Evolutionary conservation across 2,888 invertebrate genomes (phyloP).

Genomic region (Apodemia zela): DNA sequence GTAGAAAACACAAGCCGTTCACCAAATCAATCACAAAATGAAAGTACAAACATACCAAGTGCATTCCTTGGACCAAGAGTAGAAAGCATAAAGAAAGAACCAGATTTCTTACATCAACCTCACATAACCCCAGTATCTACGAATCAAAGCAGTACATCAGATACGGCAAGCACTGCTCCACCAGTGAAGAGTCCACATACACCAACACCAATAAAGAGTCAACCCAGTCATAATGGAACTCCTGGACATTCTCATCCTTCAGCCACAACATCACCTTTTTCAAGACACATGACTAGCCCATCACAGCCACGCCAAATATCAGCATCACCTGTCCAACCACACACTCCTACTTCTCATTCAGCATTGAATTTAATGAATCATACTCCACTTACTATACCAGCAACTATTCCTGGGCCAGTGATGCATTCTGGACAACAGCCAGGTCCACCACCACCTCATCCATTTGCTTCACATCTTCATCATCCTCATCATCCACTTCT

Average conservation of each 20-base stretch:
- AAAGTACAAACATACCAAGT: slow-evolving; percentile 70
- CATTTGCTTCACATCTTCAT: slow-evolving; percentile 84
- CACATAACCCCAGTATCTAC: slow-evolving; percentile 75
- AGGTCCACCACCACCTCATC: slow-evolving; percentile 82
- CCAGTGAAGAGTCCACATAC: slow-evolving; percentile 80
- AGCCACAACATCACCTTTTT: slow-evolving; percentile 73
- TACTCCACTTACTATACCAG: slow-evolving; percentile 80
- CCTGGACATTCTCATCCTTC: slow-evolving; percentile 63
- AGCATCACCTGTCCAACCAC: slow-evolving; percentile 68
- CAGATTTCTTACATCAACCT: slow-evolving; percentile 80
- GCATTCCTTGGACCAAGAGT: slow-evolving; percentile 83
- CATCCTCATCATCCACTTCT: slow-evolving; percentile 87
- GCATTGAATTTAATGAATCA: slow-evolving; percentile 82
- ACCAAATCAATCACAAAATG: slow-evolving; percentile 71
- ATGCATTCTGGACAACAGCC: slow-evolving; percentile 89
- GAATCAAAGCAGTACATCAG: slow-evolving; percentile 65
- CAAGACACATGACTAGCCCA: slow-evolving; percentile 71
- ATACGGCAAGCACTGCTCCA: slow-evolving; percentile 69
- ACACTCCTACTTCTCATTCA: slow-evolving; percentile 79
- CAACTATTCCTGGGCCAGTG: slow-evolving; percentile 83
- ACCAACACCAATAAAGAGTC: slow-evolving; percentile 75
- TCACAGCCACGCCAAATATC: slow-evolving; percentile 73
- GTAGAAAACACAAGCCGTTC: slow-evolving; percentile 71
- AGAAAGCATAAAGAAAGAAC: slow-evolving; percentile 88
- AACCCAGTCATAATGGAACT: slow-evolving; percentile 62